A percentile compares a stretch with the other conserved stretches of the same genome.
Evolutionary conservation across 1,140 invertebrate genomes (phyloP).

Genomic region (Grapholita molesta): DNA sequence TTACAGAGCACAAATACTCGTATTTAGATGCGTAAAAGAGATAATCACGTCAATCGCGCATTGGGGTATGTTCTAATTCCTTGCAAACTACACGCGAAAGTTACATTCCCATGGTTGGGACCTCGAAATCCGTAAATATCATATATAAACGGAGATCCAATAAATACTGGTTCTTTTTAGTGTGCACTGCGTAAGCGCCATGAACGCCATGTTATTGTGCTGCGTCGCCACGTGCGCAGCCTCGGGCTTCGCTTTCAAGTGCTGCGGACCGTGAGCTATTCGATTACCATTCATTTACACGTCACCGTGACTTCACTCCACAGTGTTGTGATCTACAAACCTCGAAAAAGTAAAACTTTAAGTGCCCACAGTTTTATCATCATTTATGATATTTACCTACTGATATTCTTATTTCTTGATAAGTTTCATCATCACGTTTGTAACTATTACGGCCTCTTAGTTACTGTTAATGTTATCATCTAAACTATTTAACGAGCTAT

Average conservation of each 20-base stretch:
- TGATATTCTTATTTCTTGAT: too few relatives aligned
- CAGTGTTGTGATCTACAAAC: background rate
- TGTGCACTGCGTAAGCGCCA: background rate
- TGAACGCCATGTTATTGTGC: constrained; percentile 17
- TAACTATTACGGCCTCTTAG: too few relatives aligned
- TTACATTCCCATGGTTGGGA: too few relatives aligned
- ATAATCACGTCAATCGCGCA: background rate
- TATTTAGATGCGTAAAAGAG: background rate
- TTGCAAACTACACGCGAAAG: background rate
- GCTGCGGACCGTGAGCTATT: constrained; percentile 41
- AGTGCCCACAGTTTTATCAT: too few relatives aligned
- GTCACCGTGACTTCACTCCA: constrained; percentile 23
- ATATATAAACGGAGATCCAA: constrained; percentile 12
- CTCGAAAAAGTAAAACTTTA: too few relatives aligned
- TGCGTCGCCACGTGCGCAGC: background rate
- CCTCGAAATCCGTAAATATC: background rate
- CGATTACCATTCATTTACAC: constrained; percentile 50
- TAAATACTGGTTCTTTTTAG: background rate
- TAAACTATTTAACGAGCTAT: too few relatives aligned
- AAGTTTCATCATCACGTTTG: too few relatives aligned
- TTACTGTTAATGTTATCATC: too few relatives aligned
- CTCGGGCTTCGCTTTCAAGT: constrained; percentile 33
- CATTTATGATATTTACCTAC: too few relatives aligned
- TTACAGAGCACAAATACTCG: background rate
- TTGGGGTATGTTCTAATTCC: background rate